A percentile compares a stretch with the other conserved stretches of the same genome.
These are phyloP conservation scores for Trialeurodes vaporariorum DNA, from an alignment of 1,140 invertebrate genomes.

Conservation along the genomic window DNA sequence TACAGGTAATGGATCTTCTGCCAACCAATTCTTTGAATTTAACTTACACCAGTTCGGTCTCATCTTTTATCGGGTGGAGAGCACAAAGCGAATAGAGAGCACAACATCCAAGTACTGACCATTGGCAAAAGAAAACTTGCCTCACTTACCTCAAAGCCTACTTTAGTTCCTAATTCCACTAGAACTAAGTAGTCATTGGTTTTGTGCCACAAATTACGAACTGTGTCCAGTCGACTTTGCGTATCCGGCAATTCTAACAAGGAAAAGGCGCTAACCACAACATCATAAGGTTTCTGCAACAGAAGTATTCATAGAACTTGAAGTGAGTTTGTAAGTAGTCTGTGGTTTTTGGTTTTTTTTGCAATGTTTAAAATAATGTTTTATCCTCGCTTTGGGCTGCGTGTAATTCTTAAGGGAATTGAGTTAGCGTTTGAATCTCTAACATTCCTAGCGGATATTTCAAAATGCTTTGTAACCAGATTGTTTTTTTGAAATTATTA, in stretches of 20 bases:
- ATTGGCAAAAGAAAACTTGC: slow-evolving; percentile 8
- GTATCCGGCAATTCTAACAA: slow-evolving; percentile 63
- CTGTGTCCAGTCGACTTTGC: slow-evolving; percentile 49
- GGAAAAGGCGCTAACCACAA: slow-evolving; percentile 69
- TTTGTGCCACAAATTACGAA: slow-evolving; percentile 76
- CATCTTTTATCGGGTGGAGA: too few relatives aligned
- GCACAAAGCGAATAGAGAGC: too few relatives aligned
- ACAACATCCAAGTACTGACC: too few relatives aligned
- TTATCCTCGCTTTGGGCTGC: background rate
- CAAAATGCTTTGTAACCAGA: too few relatives aligned
- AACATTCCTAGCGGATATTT: too few relatives aligned
- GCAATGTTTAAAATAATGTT: background rate
- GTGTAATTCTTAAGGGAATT: too few relatives aligned
- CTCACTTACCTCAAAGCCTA: slow-evolving; percentile 53
- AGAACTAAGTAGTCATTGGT: slow-evolving; percentile 69
- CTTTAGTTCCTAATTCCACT: slow-evolving; percentile 68
- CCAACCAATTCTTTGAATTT: too few relatives aligned
- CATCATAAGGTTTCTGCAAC: slow-evolving; percentile 54
- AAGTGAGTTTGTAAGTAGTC: slow-evolving; percentile 6
- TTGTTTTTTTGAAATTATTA: too few relatives aligned
- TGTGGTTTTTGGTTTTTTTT: too few relatives aligned
- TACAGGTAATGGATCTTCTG: too few relatives aligned
- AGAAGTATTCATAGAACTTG: slow-evolving; percentile 18
- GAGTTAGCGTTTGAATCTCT: too few relatives aligned
- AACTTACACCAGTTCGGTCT: too few relatives aligned